phyloP scores from a whole-genome alignment of 2,797 vertebrate species.

The Craterocephalus amniculus region DNA sequence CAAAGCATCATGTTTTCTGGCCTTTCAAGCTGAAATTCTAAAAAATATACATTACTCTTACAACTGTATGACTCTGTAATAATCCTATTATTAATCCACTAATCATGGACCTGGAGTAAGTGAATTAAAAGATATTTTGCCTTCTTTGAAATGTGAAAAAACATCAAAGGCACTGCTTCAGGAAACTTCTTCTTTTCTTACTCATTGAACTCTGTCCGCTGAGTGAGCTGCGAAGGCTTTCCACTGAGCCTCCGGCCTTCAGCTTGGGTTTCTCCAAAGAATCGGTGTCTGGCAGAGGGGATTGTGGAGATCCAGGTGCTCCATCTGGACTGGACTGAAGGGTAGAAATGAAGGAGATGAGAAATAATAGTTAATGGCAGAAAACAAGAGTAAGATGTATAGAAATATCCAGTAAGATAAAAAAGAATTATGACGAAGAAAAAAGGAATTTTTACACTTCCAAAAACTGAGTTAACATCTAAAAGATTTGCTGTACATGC shows the following conservation, averaged over 20 bases:
- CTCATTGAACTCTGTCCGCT: constrained; percentile 99
- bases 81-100: not conserved
- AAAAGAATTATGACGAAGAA: not conserved
- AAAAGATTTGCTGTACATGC: not conserved
- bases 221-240: constrained; percentile 95
- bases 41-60: not conserved
- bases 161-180: not conserved
- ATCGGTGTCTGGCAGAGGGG: constrained; percentile 85
- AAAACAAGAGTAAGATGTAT: constrained; percentile 10
- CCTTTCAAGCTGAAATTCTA: not conserved
- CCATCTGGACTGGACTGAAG: constrained; percentile 89
- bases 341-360: constrained; percentile 12
- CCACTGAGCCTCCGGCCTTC: constrained; percentile 95
- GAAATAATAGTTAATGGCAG: constrained; percentile 19
- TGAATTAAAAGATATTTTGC: not conserved
- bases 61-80: not conserved
- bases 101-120: not conserved
- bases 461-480: too few species aligned
- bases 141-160: not conserved
- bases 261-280: constrained; percentile 95
- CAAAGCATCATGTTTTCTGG: not conserved
- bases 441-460: not conserved
- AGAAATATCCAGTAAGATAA: constrained; percentile 1
- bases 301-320: constrained; percentile 86
- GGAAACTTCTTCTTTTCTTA: constrained; percentile 72